Evolutionary conservation across 2,113 vertebrate species (phyloP).

Genomic region (Psammodynastes pulverulentus): DNA sequence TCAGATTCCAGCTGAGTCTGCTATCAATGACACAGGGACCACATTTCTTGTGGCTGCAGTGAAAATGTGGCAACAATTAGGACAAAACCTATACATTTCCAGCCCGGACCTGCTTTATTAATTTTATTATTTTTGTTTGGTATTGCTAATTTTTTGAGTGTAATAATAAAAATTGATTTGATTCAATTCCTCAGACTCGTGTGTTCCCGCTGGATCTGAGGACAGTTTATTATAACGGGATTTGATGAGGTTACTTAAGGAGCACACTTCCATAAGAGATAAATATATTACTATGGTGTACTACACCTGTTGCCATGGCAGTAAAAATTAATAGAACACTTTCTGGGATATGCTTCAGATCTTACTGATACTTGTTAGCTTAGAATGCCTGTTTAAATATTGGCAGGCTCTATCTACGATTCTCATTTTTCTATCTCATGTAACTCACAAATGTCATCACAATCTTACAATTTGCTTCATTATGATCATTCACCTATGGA

Average conservation of each 20-base stretch:
- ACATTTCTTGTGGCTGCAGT: neutral
- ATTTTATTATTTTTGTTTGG: neutral
- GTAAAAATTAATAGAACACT: neutral
- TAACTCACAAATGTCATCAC: neutral
- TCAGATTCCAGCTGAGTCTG: neutral
- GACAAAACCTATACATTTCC: neutral
- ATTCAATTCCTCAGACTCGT: neutral
- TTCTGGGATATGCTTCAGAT: neutral
- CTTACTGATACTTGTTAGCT: neutral
- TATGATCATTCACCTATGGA: neutral
- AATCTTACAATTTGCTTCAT: neutral
- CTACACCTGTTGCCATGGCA: constrained; percentile 5
- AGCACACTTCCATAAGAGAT: neutral
- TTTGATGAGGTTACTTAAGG: neutral
- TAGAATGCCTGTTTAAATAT: neutral
- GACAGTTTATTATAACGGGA: neutral
- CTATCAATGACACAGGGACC: neutral
- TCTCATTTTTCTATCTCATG: neutral
- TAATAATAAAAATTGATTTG: neutral
- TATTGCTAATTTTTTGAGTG: neutral
- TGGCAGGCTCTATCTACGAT: neutral
- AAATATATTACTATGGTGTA: neutral
- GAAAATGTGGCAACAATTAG: neutral
- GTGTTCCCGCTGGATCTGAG: neutral
- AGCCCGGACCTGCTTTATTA: neutral